Base-by-base conservation (phyloP, 2,888 invertebrate species). In the Xanthostigma xanthostigma region DNA sequence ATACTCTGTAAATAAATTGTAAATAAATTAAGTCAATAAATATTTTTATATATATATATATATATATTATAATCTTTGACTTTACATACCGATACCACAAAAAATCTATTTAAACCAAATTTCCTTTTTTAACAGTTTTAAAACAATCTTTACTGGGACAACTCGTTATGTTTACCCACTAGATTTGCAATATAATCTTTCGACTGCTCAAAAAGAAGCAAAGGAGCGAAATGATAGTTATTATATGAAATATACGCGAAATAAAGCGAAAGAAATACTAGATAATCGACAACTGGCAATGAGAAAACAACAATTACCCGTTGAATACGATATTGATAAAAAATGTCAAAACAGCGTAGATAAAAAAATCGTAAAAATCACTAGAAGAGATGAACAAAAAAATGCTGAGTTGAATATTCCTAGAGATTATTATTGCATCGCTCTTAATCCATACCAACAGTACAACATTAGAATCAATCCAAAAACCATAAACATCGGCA, bases 381-480 rank as follows among this genome's bases (percentile, higher is more conserved):
- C 27, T 5, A 27, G 27, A 12, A 34, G 41, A 12, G 14, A 33
- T 34, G 45, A 42, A 13, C 10, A 36, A 1, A 45, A 14, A 10
- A 49, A 40, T 10, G 17, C 33, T 38, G 46, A 48, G 9, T 38
- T 35, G 12, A 50, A 45, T 40, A 45, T 45, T n/a, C 43, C 46
- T 36, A 42, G 50, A 11, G 52, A 56, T 44, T 47, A 43, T 41
- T 51, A 51, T 12, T 56, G 62, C 14, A 56, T 67, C 36, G 64
- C 67, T 1, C 52, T 72, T 35, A 59, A 67, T 1, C 68, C 71
- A 0, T 56, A 62, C 36, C 61, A 68, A 51, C 60, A 71, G 34
- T 64, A 64, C 49, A 65, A 65, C 36, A 57, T 71, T 9, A 60
- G 59, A 46, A 60, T 72, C 12, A 56, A 53, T 17, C 71, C 71